Base-by-base conservation (phyloP, 1,140 invertebrate species). In the Drosophila nikananu region DNA sequence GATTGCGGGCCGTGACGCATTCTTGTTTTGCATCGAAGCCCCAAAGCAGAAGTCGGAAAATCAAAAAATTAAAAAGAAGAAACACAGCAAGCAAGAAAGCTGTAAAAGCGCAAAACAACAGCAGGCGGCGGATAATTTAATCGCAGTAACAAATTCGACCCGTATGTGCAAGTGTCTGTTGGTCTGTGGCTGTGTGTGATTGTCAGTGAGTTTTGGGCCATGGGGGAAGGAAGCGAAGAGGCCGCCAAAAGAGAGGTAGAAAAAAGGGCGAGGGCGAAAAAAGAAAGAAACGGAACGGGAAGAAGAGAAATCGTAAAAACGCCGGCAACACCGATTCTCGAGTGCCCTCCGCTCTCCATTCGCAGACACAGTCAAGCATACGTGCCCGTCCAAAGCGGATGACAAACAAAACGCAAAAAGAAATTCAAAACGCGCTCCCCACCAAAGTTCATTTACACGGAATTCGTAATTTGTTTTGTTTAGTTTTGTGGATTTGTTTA, bases 401-500 rank as follows among this genome's bases (percentile, higher is more conserved):
- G 80, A 62, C 81, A 76, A 82, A 68, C 62, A 80, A 77, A 78
- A 66, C 61, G 27, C 44, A 49, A 72, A 66, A 48, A 62, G 39
- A 46, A 67, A 59, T 71, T 75, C 68, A 65, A 72, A 67, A 52
- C 44, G 71, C 67, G 77, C 63, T 81, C 55, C 62, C 66, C 62
- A 46, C 46, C 67, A 86, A 84, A 89, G 84, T 90, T 89, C 84
- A 81, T 90, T 84, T 90, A 89, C 81, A 90, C 84, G 81, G 70
- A 90, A 90, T 84, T 79, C 66, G 59, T 79, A 77, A 89, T 87
- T 90, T 89, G 86, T 89, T 89, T 89, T 90, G 84, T 84, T 79
- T 80, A 64, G 77, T 63, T 86, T 83, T 76, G 84, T 81, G 66
- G 72, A 83, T 84, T 87, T 87, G 83, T 87, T 89, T 87, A 89